Evolutionary conservation across 2,888 invertebrate genomes (phyloP).

Genomic region (Unio delphinus): DNA sequence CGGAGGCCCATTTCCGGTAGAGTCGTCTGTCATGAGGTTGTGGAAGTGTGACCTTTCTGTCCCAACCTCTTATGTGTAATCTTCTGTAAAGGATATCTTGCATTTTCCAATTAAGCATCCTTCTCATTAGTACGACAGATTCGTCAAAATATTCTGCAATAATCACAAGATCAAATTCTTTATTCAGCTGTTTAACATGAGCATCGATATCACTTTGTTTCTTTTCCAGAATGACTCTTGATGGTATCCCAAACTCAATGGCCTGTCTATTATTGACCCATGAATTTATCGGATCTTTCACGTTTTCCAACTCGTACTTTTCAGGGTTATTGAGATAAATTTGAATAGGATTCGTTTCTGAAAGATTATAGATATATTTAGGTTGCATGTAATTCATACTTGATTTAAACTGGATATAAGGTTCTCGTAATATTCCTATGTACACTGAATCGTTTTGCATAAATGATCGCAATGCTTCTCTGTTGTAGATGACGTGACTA

Average conservation of each 20-base stretch:
- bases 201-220: slow-evolving; percentile 23
- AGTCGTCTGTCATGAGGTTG: slow-evolving; percentile 23
- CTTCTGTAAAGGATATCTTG: slow-evolving; percentile 44
- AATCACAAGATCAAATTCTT: slow-evolving; percentile 47
- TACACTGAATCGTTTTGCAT: slow-evolving; percentile 38
- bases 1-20: slow-evolving; percentile 25
- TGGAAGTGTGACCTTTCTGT: slow-evolving; percentile 29
- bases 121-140: slow-evolving; percentile 45
- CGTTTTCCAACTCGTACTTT: slow-evolving; percentile 18
- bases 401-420: slow-evolving; percentile 41
- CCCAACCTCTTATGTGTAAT: slow-evolving; percentile 34
- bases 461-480: slow-evolving; percentile 27
- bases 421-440: slow-evolving; percentile 45
- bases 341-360: slow-evolving; percentile 24
- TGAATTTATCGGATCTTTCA: slow-evolving; percentile 14
- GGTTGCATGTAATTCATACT: slow-evolving; percentile 43
- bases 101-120: slow-evolving; percentile 44
- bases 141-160: slow-evolving; percentile 55
- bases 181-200: slow-evolving; percentile 40
- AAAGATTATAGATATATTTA: slow-evolving; percentile 30
- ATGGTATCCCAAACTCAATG: slow-evolving; percentile 40
- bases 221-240: slow-evolving; percentile 20
- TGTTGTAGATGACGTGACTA: slow-evolving; percentile 43
- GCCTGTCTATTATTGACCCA: slow-evolving; percentile 47
- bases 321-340: slow-evolving; percentile 34